Base-by-base conservation (phyloP, 2,797 vertebrate species). In the Neosalanx taihuensis region DNA sequence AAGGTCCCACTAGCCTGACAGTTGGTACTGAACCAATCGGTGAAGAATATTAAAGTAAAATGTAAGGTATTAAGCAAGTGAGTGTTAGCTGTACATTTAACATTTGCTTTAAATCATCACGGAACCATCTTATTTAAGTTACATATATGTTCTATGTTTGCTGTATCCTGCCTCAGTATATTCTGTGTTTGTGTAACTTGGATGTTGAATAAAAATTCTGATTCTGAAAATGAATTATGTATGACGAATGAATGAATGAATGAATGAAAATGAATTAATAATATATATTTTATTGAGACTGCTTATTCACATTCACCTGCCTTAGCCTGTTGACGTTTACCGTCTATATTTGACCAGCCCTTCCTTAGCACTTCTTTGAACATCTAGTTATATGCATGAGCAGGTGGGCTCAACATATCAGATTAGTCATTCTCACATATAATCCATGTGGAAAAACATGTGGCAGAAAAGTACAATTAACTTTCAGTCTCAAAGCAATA, bases 321-420 rank as follows among this genome's bases (percentile, higher is more conserved):
- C 70, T 31, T 59, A 67, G 70, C 78, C 61, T 46, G 69, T 71
- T 71, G 72, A 81, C 63, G 73, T 76, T 77, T 80, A 77, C 65
- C 57, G 78, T 81, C 76, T 82, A 79, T 83, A 81, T 86, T 84
- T 83, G 64, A 68, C 31, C 70, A 68, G 66, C 71, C 67, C 76
- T 77, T 72, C 20, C 74, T 70, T 67, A 65, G 37, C 37, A 20
- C 5, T 65, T 41, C 13, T 65, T 20, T 41, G 26, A 41, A 20
- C 13, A 41, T 35, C 20, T 49, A 46, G 35, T 37, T 49, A 5
- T 26, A 20, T 26, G 64, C 13, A 17, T 29, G 10, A 13, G 64
- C 12, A 15, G 37, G 64, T 15, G 35, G 35, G 64, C 37, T 29
- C 13, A 23, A 41, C 29, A 46, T 41, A 49, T 41, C 5, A 49